phyloP scores from a whole-genome alignment of 2,113 vertebrate species.

The Ictidomys tridecemlineatus region DNA sequence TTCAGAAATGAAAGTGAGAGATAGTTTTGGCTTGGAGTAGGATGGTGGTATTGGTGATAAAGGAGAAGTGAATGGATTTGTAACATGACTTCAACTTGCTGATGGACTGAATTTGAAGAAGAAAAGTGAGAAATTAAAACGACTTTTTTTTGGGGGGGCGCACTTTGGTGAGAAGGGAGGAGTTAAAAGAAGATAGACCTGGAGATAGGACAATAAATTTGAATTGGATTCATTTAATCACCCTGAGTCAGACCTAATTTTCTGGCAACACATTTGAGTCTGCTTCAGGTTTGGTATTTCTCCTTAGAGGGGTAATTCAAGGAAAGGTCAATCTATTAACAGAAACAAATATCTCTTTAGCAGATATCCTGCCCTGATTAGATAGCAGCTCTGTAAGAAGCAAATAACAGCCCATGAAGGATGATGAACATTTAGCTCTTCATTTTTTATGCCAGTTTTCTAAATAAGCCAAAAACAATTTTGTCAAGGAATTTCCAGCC shows the following conservation, averaged over 20 bases:
- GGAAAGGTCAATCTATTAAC: constrained; percentile 63
- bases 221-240: constrained; percentile 49
- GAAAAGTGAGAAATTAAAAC: constrained; percentile 43
- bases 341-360: constrained; percentile 71
- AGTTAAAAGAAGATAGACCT: constrained; percentile 41
- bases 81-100: constrained; percentile 16
- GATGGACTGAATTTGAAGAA: neutral
- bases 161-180: neutral
- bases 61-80: neutral
- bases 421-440: constrained; percentile 52
- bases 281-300: constrained; percentile 56
- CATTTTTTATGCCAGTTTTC: constrained; percentile 52
- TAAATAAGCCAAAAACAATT: constrained; percentile 54
- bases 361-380: constrained; percentile 56
- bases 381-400: neutral
- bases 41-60: neutral
- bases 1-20: constrained; percentile 27
- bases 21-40: neutral
- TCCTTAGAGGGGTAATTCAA: constrained; percentile 51
- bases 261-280: constrained; percentile 4
- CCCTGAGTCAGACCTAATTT: constrained; percentile 58
- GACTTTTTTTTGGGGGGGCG: neutral
- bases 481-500: constrained; percentile 64
- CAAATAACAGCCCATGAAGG: constrained; percentile 48
- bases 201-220: neutral